Evolutionary conservation across 2,113 vertebrate genomes (phyloP).

Genomic region (Tachysurus vachellii): DNA sequence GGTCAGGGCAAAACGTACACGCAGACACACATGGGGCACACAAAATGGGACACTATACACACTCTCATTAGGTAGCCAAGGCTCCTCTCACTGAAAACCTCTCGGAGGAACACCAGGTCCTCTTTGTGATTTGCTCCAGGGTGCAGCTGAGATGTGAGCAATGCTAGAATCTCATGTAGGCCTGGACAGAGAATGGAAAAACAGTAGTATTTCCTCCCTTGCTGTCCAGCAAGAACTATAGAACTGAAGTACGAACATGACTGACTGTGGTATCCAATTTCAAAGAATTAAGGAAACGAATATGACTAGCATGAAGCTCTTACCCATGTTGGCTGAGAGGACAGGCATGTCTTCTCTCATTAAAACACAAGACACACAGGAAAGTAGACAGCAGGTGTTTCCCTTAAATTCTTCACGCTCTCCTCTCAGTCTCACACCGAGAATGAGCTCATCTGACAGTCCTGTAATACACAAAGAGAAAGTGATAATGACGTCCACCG

Average conservation of each 20-base stretch:
- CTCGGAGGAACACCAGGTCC: slow-evolving; percentile 86
- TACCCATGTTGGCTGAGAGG: slow-evolving; percentile 84
- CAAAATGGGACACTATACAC: slow-evolving; percentile 4
- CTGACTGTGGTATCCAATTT: neutral
- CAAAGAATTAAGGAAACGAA: neutral
- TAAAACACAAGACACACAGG: slow-evolving; percentile 49
- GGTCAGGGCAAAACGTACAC: neutral
- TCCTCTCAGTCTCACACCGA: slow-evolving; percentile 6
- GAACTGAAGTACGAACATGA: neutral
- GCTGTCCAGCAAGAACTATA: neutral
- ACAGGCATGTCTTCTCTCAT: slow-evolving; percentile 82
- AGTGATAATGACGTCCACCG: neutral
- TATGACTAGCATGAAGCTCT: slow-evolving; percentile 16
- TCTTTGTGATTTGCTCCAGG: slow-evolving; percentile 90
- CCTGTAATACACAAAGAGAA: slow-evolving; percentile 33
- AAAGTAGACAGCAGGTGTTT: slow-evolving; percentile 36
- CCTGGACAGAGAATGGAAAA: slow-evolving; percentile 65
- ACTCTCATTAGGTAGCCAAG: slow-evolving; percentile 92
- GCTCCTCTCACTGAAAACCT: slow-evolving; percentile 91
- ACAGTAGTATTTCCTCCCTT: neutral
- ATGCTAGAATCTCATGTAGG: slow-evolving; percentile 89
- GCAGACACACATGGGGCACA: neutral
- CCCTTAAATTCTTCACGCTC: neutral
- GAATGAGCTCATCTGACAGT: slow-evolving; percentile 18
- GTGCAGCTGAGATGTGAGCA: slow-evolving; percentile 90